Evolutionary conservation across 2,113 vertebrate species (phyloP).

Genomic region (Malurus elegans): DNA sequence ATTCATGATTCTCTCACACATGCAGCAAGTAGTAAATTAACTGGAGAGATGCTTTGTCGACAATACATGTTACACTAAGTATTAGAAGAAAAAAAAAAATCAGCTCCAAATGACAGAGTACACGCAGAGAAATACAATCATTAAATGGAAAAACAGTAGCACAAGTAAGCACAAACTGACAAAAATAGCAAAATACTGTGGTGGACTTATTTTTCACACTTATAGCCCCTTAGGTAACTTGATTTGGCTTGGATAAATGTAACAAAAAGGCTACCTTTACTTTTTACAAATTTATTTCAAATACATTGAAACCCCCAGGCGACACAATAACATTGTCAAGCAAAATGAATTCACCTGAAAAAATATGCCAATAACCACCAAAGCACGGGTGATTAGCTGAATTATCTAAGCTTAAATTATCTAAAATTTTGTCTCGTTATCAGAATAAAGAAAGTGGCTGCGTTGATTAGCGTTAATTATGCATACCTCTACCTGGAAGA

Average conservation of each 20-base stretch:
- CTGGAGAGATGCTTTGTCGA: not conserved
- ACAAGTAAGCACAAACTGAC: fast-evolving
- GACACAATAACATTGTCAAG: not conserved
- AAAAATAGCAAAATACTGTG: not conserved
- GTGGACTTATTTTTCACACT: not conserved
- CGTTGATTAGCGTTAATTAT: constrained; percentile 74
- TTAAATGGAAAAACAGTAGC: not conserved
- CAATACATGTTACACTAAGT: not conserved
- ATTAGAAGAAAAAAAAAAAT: not conserved
- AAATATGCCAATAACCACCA: not conserved
- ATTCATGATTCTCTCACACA: not conserved
- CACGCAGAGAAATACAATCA: not conserved
- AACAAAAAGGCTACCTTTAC: not conserved
- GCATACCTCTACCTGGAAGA: constrained; percentile 77
- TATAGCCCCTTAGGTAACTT: not conserved
- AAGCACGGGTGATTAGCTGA: not conserved
- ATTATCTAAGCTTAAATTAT: not conserved
- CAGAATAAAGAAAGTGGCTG: constrained; percentile 69
- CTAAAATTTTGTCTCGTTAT: constrained; percentile 29
- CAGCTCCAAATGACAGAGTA: not conserved
- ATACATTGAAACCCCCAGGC: not conserved
- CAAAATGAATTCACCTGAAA: not conserved
- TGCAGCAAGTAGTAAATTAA: not conserved
- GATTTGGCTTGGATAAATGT: not conserved
- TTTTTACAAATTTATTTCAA: not conserved